phyloP scores from a whole-genome alignment of 2,113 vertebrate genomes.

The Oncorhynchus nerka region DNA sequence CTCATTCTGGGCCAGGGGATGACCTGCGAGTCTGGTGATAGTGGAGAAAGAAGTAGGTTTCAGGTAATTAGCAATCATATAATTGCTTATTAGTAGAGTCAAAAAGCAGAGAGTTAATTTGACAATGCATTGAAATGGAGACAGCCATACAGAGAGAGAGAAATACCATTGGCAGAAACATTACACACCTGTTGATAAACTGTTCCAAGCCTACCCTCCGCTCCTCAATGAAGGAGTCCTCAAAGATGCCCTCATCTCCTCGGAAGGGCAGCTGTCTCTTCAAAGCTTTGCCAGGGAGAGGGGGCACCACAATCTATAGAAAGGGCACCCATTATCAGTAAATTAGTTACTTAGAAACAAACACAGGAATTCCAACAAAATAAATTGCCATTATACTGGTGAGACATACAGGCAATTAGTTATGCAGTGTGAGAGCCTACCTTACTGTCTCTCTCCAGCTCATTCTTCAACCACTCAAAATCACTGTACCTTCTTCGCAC shows the following conservation, averaged over 20 bases:
- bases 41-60: neutral
- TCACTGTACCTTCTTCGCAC: conserved; percentile 97
- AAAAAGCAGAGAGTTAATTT: neutral
- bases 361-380: too few species aligned
- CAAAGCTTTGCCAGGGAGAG: conserved; percentile 95
- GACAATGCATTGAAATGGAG: neutral
- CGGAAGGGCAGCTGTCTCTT: conserved; percentile 98
- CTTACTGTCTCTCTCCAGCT: conserved; percentile 98
- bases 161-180: neutral
- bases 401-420: neutral
- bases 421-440: conserved; percentile 65
- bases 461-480: conserved; percentile 98
- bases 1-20: conserved; percentile 97
- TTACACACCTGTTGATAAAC: conserved; percentile 96
- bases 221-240: conserved; percentile 97
- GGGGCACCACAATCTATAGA: conserved; percentile 93
- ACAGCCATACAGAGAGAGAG: neutral
- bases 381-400: neutral
- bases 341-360: too few species aligned
- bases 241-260: conserved; percentile 95
- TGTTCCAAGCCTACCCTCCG: conserved; percentile 92
- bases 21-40: conserved; percentile 90
- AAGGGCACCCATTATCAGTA: neutral
- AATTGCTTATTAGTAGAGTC: neutral
- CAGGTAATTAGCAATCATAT: neutral